A percentile compares a stretch with the other conserved stretches of the same genome.
Conservation (phyloP, 2,797 vertebrate genomes). For the Takifugu rubripes region DNA sequence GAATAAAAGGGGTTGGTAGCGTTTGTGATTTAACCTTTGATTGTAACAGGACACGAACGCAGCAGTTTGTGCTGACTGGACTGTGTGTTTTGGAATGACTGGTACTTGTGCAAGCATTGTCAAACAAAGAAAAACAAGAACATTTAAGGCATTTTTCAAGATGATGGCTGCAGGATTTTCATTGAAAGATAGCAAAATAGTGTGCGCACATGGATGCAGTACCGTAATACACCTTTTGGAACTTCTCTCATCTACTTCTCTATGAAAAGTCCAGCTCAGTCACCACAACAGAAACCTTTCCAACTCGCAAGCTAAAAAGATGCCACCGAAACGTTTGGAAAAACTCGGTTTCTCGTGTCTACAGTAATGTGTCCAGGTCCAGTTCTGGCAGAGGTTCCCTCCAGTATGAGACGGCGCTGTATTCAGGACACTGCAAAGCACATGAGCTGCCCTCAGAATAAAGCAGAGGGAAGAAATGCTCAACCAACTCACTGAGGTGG, state of each 20-base stretch:
- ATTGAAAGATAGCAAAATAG: neutral
- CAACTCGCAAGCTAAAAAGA: neutral
- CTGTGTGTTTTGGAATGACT: no score
- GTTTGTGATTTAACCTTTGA: neutral
- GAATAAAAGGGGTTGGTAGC: neutral
- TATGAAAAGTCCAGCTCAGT: no score
- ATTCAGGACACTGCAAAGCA: constrained; percentile 80
- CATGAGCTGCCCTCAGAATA: constrained; percentile 33
- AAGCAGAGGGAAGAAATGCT: constrained; percentile 87
- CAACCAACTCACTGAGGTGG: constrained; percentile 84
- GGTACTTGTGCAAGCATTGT: neutral
- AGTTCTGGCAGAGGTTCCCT: constrained; percentile 74
- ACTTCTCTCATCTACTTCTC: no score
- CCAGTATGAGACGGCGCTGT: constrained; percentile 84
- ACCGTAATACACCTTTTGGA: neutral
- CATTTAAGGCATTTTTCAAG: constrained; percentile 14
- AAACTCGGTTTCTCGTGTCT: constrained; percentile 22
- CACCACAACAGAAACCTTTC: no score
- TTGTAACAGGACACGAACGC: neutral
- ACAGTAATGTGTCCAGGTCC: constrained; percentile 66
- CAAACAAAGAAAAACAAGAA: constrained; percentile 11
- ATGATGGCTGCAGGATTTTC: neutral
- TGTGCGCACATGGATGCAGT: neutral
- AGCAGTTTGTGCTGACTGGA: neutral
- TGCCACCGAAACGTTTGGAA: neutral